Evolutionary conservation across 2,113 vertebrate genomes (phyloP), one percentile per base, ranked within the genome.

Genomic region (Monopterus albus): DNA sequence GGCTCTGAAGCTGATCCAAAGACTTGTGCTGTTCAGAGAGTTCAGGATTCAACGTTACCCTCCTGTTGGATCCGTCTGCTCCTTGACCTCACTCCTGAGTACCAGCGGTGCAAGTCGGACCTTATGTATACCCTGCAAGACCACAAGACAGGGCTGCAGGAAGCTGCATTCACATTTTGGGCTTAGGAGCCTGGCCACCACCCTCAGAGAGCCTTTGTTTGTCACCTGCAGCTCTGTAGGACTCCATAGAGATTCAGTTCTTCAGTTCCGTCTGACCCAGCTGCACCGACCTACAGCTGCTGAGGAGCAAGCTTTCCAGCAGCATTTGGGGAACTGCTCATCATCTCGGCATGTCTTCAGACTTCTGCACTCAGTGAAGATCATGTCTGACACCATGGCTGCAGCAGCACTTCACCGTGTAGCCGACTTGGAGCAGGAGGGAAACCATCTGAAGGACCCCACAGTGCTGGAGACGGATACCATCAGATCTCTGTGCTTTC

Each of bases 401-500:
- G 93, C 93, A 0, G 87, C 87, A 18, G 94, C 89, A 3, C 88
- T 98, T 15, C 93, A 92, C 46, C 91, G 89, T n/a, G 88, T 98
- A 56, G 95, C 94, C 21, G 94, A 97, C 64, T 25, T 97, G 64
- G 95, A 94, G 66, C 79, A 70, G 21, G 90, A 81, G 10, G 83
- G 67, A 0, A 11, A 0, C 0, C 65, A 74, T 0, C 80, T 93
- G n/a, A 88, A 76, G 33, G 89, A 93, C 17, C 92, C 92, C 0
- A 58, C 13, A 2, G 39, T 96, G 5, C 75, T 96, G 36, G 91
- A 94, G 26, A 90, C 91, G 4, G 63, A 86, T 1, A 17, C 79
- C 51, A 91, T 98, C 52, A 92, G 80, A 49, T 89, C 92, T 0
- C 62, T 97, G 5, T 98, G 95, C 78, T 87, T 92, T 35, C 93